These are phyloP conservation scores for Drosophila parthenogenetica DNA, from an alignment of 2,888 invertebrate genomes.

Conservation along the genomic window DNA sequence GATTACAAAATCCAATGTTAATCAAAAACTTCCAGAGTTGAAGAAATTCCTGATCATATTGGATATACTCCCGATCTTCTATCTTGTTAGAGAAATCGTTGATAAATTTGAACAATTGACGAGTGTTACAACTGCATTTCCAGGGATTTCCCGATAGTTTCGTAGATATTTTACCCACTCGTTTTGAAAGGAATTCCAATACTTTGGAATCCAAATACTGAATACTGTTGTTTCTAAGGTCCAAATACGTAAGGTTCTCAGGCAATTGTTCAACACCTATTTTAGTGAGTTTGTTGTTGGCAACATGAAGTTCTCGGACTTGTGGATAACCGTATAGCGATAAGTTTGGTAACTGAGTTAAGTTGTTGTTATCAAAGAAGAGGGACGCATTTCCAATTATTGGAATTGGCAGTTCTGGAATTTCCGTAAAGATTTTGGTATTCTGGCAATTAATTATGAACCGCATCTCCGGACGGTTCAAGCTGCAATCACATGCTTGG, in stretches of 20 bases:
- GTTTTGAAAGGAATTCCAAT: background rate
- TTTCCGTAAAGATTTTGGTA: background rate
- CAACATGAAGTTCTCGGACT: background rate
- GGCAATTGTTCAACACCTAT: background rate
- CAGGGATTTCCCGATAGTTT: background rate
- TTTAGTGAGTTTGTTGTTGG: background rate
- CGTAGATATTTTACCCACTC: background rate
- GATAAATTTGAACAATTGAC: background rate
- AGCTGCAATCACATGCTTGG: background rate
- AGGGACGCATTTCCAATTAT: background rate
- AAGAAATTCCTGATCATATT: background rate
- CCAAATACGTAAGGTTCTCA: background rate
- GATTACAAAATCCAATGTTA: background rate
- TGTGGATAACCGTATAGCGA: slow-evolving; percentile 8
- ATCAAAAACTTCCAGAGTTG: background rate
- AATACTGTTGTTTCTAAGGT: background rate
- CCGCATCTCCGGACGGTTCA: background rate
- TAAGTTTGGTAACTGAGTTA: slow-evolving; percentile 1
- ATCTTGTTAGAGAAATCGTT: background rate
- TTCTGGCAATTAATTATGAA: background rate
- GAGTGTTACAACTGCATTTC: background rate
- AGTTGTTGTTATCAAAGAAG: background rate
- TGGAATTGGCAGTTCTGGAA: background rate
- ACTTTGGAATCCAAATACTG: background rate
- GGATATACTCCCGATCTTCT: background rate